These are phyloP conservation scores for Acridotheres tristis DNA, from an alignment of 2,797 vertebrate species.

Conservation along the genomic window DNA sequence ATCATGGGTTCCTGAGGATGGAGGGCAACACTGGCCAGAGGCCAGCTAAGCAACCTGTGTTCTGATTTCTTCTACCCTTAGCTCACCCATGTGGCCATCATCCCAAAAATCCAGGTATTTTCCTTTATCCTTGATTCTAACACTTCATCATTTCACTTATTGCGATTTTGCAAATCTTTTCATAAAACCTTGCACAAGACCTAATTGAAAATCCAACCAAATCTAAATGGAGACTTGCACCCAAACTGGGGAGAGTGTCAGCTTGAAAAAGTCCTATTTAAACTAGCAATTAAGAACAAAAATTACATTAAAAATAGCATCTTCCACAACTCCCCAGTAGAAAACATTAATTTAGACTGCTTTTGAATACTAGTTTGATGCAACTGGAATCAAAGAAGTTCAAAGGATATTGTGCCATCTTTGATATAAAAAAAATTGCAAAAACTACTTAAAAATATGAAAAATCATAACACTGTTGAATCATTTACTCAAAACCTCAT, in stretches of 20 bases:
- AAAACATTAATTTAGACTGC: not conserved
- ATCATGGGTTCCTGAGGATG: not conserved
- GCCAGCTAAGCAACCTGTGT: not conserved
- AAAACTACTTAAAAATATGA: not conserved
- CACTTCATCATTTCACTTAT: not conserved
- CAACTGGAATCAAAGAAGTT: not conserved
- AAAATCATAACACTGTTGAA: not conserved
- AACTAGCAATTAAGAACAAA: not conserved
- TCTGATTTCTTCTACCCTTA: not conserved
- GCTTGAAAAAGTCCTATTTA: not conserved
- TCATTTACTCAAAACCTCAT: not conserved
- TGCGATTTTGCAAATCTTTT: not conserved
- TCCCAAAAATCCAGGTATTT: not conserved
- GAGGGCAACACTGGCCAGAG: not conserved
- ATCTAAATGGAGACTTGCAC: not conserved
- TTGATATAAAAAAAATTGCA: not conserved
- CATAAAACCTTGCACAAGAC: not conserved
- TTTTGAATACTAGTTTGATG: not conserved
- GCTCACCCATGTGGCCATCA: not conserved
- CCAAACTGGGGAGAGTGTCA: not conserved
- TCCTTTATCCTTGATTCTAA: not conserved
- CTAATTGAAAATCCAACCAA: not conserved
- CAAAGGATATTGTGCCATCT: not conserved
- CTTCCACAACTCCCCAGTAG: not conserved
- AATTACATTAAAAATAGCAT: accelerated